phyloP scores from a whole-genome alignment of 2,888 invertebrate species.

The Lasioglossum figueresi region DNA sequence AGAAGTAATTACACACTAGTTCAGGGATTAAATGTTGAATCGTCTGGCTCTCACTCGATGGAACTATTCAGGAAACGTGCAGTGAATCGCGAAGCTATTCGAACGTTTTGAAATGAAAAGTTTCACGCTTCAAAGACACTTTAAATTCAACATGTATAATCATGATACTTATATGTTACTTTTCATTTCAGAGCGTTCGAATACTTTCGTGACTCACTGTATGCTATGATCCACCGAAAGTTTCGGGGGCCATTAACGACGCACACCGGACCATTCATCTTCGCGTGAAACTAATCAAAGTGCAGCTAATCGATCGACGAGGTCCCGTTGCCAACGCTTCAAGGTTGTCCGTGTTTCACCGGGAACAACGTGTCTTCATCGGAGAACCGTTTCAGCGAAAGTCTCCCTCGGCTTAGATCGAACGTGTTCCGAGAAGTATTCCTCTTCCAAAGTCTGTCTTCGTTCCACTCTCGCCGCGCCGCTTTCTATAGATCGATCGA shows the following conservation, averaged over 20 bases:
- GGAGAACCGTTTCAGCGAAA: background rate
- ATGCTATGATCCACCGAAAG: background rate
- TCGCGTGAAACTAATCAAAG: background rate
- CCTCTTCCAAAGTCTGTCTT: background rate
- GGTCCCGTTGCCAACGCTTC: background rate
- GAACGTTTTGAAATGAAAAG: no score
- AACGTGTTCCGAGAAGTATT: slow-evolving; percentile 1
- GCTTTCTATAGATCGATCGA: background rate
- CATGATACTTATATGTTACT: no score
- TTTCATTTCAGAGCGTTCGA: no score
- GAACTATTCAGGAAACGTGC: background rate
- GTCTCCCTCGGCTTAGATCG: background rate
- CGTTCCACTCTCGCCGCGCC: background rate
- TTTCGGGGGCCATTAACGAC: background rate
- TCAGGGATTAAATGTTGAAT: no score
- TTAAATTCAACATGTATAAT: no score
- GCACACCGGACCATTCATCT: background rate
- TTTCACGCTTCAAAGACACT: no score
- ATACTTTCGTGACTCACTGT: no score
- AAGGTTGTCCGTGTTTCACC: background rate
- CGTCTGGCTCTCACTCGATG: background rate
- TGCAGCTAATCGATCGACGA: background rate
- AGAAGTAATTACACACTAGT: no score
- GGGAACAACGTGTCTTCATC: background rate
- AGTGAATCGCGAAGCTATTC: no score